Evolutionary conservation across 2,888 invertebrate species (phyloP), one percentile per base, ranked within the genome.

Genomic region (Drosophila falleni): DNA sequence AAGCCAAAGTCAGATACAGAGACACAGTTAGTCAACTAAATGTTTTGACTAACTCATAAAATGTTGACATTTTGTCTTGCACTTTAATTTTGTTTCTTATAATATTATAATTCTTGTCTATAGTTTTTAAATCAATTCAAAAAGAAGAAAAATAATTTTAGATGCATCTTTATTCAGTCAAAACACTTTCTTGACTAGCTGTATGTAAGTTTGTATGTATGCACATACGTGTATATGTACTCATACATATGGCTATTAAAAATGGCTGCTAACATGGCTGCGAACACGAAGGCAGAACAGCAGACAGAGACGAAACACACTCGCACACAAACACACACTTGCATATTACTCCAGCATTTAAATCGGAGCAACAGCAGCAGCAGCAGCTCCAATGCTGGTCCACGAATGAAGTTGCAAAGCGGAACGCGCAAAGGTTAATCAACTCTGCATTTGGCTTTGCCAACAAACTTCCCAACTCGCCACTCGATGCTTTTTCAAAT

Each of bases 381-480:
- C 90, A 87, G 59, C 64, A 64, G 67, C 71, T 67, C 78, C 87
- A 81, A 53, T 51, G 69, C 87, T 88, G 69, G 85, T 88, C 86
- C 83, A 85, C 91, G 91, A 91, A 90, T 79, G 78, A 60, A 87
- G 84, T 81, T 74, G 71, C 78, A 87, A 91, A 91, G 90, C 80
- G 87, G 82, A 91, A 90, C 76, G 87, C 74, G 87, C 83, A 91
- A 91, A 91, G 91, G 91, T 91, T 91, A 91, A 90, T 91, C 90
- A 91, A 91, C 91, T 91, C 89, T 87, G 87, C 78, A 60, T 80
- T 85, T 71, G 69, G 81, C 69, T 61, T 72, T 76, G 82, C 71
- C 74, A 74, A 74, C 58, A 47, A 42, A 58, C 74, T 70, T 71
- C 63, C 64, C 71, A 65, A 74, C 75, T 66, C 64, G 79, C 59